A percentile compares a stretch with the other conserved stretches of the same genome.
Evolutionary conservation across 2,888 invertebrate genomes (phyloP).

Genomic region (Sminthurides aquaticus): DNA sequence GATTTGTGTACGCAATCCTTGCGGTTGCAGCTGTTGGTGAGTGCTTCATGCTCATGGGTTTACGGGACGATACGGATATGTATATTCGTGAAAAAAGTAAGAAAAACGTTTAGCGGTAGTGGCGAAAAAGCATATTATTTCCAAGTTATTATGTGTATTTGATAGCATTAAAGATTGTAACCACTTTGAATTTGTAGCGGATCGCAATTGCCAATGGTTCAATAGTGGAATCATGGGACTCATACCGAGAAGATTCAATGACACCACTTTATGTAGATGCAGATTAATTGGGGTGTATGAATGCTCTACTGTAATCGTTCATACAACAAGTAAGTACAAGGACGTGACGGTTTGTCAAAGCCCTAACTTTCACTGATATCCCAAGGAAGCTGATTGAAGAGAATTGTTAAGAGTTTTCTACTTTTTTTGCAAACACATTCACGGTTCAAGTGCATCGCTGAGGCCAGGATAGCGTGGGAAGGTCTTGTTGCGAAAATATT

Average conservation of each 20-base stretch:
- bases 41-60: too few species aligned
- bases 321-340: not conserved
- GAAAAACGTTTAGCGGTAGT: too few species aligned
- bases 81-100: slow-evolving; percentile 10
- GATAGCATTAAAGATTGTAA: not conserved
- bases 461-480: too few species aligned
- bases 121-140: not conserved
- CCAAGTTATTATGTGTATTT: not conserved
- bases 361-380: too few species aligned
- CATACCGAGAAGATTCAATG: slow-evolving; percentile 6
- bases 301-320: not conserved
- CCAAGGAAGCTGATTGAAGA: too few species aligned
- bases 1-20: too few species aligned
- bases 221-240: slow-evolving; percentile 10
- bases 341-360: too few species aligned
- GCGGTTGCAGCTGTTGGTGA: too few species aligned
- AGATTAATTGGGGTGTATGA: not conserved
- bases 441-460: too few species aligned
- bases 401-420: too few species aligned
- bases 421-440: too few species aligned
- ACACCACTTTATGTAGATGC: slow-evolving; percentile 10
- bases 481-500: too few species aligned
- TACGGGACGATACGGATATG: slow-evolving; percentile 6
- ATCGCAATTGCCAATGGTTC: slow-evolving; percentile 10
- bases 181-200: not conserved